These are phyloP conservation scores for Mythimna albipuncta DNA, from an alignment of 2,888 invertebrate genomes.

Conservation along the genomic window DNA sequence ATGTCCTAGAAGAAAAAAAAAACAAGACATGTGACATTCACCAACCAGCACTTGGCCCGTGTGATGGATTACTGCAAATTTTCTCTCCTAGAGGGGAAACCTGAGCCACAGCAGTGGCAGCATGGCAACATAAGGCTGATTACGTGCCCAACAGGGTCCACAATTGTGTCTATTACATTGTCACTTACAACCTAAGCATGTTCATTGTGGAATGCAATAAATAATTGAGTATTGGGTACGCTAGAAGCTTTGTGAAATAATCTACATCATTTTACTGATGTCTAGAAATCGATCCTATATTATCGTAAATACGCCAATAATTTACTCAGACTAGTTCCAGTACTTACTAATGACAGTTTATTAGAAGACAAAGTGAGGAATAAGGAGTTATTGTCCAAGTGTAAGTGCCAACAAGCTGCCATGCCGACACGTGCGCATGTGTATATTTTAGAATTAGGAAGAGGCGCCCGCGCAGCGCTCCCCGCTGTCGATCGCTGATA, in stretches of 20 bases:
- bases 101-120: too few species aligned
- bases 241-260: background rate
- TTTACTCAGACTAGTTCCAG: background rate
- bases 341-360: slow-evolving; percentile 12
- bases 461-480: slow-evolving; percentile 60
- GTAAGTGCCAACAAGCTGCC: slow-evolving; percentile 57
- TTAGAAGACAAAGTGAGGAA: slow-evolving; percentile 59
- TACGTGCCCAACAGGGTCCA: too few species aligned
- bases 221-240: too few species aligned
- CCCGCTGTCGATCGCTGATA: slow-evolving; percentile 66
- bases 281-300: background rate
- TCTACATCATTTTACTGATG: background rate
- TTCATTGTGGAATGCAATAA: too few species aligned
- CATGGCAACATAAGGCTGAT: too few species aligned
- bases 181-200: too few species aligned
- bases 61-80: too few species aligned
- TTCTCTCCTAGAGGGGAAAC: too few species aligned
- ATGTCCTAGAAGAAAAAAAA: too few species aligned
- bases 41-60: too few species aligned
- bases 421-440: slow-evolving; percentile 65
- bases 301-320: background rate
- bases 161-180: too few species aligned
- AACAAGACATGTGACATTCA: too few species aligned
- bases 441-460: slow-evolving; percentile 75
- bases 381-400: slow-evolving; percentile 62